A percentile compares a stretch with the other conserved stretches of the same genome.
phyloP scores from a whole-genome alignment of 2,113 vertebrate species.

The Phyllopteryx taeniolatus region DNA sequence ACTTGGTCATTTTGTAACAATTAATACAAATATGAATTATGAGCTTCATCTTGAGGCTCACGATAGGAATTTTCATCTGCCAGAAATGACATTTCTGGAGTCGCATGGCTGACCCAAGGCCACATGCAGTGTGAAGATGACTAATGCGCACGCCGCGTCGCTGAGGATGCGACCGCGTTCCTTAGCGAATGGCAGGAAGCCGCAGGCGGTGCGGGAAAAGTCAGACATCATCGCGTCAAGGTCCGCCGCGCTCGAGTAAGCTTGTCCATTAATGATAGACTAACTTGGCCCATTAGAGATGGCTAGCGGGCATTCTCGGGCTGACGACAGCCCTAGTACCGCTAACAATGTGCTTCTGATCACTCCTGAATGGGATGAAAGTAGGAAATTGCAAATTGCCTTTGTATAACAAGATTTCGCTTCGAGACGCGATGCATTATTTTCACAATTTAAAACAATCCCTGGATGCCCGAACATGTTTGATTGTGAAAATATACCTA shows the following conservation, averaged over 20 bases:
- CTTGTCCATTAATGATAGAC: constrained; percentile 26
- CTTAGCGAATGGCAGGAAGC: constrained; percentile 23
- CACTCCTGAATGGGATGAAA: background rate
- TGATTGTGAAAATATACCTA: too few relatives aligned
- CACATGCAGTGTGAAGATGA: constrained; percentile 18
- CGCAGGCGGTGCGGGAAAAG: constrained; percentile 15
- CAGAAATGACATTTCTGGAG: background rate
- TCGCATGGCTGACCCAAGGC: constrained; percentile 15
- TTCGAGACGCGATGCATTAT: background rate
- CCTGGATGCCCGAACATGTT: too few relatives aligned
- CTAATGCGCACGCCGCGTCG: constrained; percentile 13
- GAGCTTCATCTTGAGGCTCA: background rate
- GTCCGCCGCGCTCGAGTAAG: constrained; percentile 19
- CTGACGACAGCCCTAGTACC: background rate
- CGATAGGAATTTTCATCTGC: background rate
- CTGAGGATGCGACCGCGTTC: constrained; percentile 22
- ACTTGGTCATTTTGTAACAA: too few relatives aligned
- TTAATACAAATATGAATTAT: too few relatives aligned
- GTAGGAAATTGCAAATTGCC: background rate
- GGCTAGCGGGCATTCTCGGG: constrained; percentile 13
- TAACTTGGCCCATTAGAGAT: constrained; percentile 31
- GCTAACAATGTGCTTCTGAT: background rate
- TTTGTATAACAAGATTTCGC: background rate
- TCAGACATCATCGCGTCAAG: constrained; percentile 23
- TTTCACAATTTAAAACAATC: background rate